Percentiles rank a stretch among this genome's conserved stretches.
These are phyloP conservation scores for Garrulus glandarius DNA, from an alignment of 2,797 vertebrate genomes.

Conservation along the genomic window DNA sequence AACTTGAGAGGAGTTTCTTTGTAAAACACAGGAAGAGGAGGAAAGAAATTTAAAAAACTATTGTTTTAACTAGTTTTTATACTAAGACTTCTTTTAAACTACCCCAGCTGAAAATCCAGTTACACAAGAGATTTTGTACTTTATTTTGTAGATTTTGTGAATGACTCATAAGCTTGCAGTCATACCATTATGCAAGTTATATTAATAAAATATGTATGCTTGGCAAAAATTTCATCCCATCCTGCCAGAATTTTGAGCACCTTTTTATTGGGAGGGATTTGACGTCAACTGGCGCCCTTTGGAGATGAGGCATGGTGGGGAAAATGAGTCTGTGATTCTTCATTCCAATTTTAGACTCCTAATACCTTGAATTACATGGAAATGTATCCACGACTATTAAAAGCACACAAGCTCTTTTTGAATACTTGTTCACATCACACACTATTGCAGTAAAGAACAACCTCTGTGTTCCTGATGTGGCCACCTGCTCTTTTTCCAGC, in stretches of 20 bases:
- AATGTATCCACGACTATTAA: neutral
- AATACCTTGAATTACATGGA: neutral
- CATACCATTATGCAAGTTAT: neutral
- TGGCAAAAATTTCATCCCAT: neutral
- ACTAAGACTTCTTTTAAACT: neutral
- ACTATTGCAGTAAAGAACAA: neutral
- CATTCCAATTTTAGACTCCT: neutral
- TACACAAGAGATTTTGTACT: neutral
- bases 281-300: neutral
- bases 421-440: neutral
- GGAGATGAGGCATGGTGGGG: neutral
- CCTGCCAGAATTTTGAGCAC: constrained; percentile 26
- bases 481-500: neutral
- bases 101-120: neutral
- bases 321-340: neutral
- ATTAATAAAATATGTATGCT: constrained; percentile 8
- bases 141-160: constrained; percentile 9
- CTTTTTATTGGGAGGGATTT: constrained; percentile 8
- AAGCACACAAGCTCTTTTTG: neutral
- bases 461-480: neutral
- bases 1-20: neutral
- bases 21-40: neutral
- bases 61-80: neutral
- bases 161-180: constrained; percentile 24
- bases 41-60: neutral